Conservation (phyloP, 2,797 vertebrate genomes). For the Takifugu ocellatus region DNA sequence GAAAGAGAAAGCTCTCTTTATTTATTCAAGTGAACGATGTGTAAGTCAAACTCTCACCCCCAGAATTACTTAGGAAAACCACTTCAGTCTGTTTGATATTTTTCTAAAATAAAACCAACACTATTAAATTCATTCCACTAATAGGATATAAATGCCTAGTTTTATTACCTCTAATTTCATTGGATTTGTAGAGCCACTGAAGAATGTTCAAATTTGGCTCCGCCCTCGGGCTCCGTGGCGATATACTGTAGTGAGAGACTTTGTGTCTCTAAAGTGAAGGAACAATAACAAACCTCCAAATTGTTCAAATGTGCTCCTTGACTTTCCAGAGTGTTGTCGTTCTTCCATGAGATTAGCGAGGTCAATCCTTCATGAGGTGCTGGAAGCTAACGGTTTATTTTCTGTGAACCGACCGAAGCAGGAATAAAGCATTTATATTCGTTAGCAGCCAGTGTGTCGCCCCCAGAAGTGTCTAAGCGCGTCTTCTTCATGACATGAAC, state of each 20-base stretch:
- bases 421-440: slow-evolving; percentile 38
- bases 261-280: slow-evolving; percentile 46
- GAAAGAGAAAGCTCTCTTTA: slow-evolving; percentile 53
- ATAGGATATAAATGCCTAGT: not conserved
- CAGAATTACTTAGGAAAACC: slow-evolving; percentile 9
- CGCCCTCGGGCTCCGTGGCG: not conserved
- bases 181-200: slow-evolving; percentile 24
- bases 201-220: slow-evolving; percentile 32
- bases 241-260: slow-evolving; percentile 58
- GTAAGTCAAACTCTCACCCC: slow-evolving; percentile 21
- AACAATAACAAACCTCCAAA: slow-evolving; percentile 53
- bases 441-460: slow-evolving; percentile 25
- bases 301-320: slow-evolving; percentile 12
- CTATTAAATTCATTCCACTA: not conserved
- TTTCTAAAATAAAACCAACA: slow-evolving; percentile 10
- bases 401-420: slow-evolving; percentile 16
- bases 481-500: slow-evolving; percentile 35
- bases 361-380: slow-evolving; percentile 34
- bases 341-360: slow-evolving; percentile 36
- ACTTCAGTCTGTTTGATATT: not conserved
- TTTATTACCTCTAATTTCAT: slow-evolving; percentile 1
- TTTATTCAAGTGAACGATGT: slow-evolving; percentile 50
- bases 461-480: slow-evolving; percentile 19
- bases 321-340: slow-evolving; percentile 25
- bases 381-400: slow-evolving; percentile 45